Base-by-base conservation (phyloP, 2,888 invertebrate species). In the Caenorhabditis sulstoni region DNA sequence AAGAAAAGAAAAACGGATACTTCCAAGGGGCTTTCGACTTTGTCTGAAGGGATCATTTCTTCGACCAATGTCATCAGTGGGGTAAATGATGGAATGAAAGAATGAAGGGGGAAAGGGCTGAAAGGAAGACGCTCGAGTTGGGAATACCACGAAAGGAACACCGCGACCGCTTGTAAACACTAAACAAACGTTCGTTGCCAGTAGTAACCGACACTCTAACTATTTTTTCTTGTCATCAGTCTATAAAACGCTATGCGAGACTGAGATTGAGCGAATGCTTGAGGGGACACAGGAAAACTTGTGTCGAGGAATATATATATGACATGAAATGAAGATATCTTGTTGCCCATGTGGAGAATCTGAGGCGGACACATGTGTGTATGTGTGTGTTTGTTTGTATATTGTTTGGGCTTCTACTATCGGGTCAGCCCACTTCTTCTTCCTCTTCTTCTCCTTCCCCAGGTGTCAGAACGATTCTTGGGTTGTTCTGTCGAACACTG, bases 321-420 rank as follows among this genome's bases (percentile, higher is more conserved):
- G 57, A 66, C 53, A 47, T 70, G 61, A 37, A 55, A n/a, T n/a
- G n/a, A n/a, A 52, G 59, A 55, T 70, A 61, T 70, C 70, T 70
- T 61, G 61, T 61, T 70, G 61, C 70, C 29, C 70, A 37, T 70
- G 61, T 61, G 45, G 44, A 61, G 61, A 70, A 70, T 70, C 61
- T 47, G 58, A 59, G 52, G 23, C 29, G 29, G 29, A 29, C 35
- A 55, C 65, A 65, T 66, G 50, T 67, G 18, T 58, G 53, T 70
- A 7, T 29, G 7, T 29, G 4, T 29, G 29, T 29, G 29, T 29
- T 29, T 29, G 29, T 7, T 29, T 29, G 29, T 29, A 5, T 29
- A 7, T 29, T 29, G 29, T 29, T 29, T 29, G 29, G 29, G 29
- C 29, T 5, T 29, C 3, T 29, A 29, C 29, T 29, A 29, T 29